phyloP scores from a whole-genome alignment of 2,797 vertebrate species.

The Phrynocephalus guinanensis region DNA sequence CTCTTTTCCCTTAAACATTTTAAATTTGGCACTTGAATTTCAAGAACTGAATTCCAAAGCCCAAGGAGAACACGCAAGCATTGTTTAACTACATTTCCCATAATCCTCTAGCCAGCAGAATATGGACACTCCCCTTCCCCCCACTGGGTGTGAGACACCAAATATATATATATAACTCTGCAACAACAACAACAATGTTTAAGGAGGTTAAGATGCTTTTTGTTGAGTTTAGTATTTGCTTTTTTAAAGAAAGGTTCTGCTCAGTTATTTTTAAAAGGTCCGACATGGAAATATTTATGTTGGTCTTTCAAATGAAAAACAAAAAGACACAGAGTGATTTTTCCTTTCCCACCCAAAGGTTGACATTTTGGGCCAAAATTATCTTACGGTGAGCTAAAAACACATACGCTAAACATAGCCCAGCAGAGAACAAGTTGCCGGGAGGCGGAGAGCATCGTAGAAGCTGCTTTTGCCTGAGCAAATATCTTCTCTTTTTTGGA shows the following conservation, averaged over 20 bases:
- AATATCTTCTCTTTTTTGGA: neutral
- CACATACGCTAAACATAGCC: constrained; percentile 59
- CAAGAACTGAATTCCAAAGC: too few relatives aligned
- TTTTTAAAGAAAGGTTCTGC: constrained; percentile 29
- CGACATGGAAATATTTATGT: constrained; percentile 23
- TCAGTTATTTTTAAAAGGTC: neutral
- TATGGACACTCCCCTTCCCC: too few relatives aligned
- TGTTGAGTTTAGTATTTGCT: neutral
- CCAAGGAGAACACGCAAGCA: too few relatives aligned
- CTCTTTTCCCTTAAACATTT: too few relatives aligned
- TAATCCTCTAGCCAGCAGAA: too few relatives aligned
- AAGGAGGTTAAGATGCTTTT: neutral
- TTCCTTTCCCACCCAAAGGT: too few relatives aligned
- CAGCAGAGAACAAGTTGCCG: neutral
- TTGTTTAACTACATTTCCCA: too few relatives aligned
- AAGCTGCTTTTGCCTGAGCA: neutral
- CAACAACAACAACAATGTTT: neutral
- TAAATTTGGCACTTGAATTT: too few relatives aligned
- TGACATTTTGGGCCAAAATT: constrained; percentile 50
- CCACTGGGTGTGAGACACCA: neutral
- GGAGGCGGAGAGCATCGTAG: neutral
- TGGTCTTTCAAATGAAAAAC: constrained; percentile 10
- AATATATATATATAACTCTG: too few relatives aligned
- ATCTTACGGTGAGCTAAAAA: constrained; percentile 57
- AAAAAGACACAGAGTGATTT: too few relatives aligned